phyloP scores from a whole-genome alignment of 2,888 invertebrate genomes.

The Plagodis dolabraria region DNA sequence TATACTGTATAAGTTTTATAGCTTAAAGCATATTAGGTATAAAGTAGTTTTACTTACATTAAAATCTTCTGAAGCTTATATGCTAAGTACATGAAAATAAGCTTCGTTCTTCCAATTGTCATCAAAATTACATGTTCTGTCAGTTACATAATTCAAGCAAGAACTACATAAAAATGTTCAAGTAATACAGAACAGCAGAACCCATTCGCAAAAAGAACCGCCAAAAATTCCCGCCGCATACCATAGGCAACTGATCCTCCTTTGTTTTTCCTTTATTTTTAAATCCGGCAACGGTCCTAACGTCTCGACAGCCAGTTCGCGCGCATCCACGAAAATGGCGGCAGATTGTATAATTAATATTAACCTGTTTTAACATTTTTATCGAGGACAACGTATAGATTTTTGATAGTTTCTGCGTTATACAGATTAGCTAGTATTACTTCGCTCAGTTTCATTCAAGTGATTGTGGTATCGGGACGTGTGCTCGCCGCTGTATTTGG shows the following conservation, averaged over 20 bases:
- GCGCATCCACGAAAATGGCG: slow-evolving; percentile 59
- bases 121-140: too few species aligned
- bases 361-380: slow-evolving; percentile 54
- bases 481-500: slow-evolving; percentile 38
- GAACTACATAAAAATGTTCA: too few species aligned
- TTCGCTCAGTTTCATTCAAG: slow-evolving; percentile 67
- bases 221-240: slow-evolving; percentile 57
- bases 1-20: too few species aligned
- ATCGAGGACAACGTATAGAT: slow-evolving; percentile 49
- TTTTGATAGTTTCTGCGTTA: slow-evolving; percentile 42
- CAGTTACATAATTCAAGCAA: too few species aligned
- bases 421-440: slow-evolving; percentile 41
- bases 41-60: too few species aligned
- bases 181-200: slow-evolving; percentile 46
- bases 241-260: slow-evolving; percentile 59
- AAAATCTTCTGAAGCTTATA: too few species aligned
- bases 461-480: slow-evolving; percentile 70
- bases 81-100: too few species aligned
- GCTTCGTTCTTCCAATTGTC: too few species aligned
- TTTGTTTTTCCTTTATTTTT: slow-evolving; percentile 64
- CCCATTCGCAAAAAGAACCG: slow-evolving; percentile 42
- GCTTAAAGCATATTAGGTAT: too few species aligned
- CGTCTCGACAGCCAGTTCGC: slow-evolving; percentile 56
- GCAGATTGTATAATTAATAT: slow-evolving; percentile 40
- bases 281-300: slow-evolving; percentile 77